Percentiles rank a stretch among this genome's conserved stretches.
phyloP scores from a whole-genome alignment of 2,113 vertebrate genomes.

The Alligator mississippiensis region DNA sequence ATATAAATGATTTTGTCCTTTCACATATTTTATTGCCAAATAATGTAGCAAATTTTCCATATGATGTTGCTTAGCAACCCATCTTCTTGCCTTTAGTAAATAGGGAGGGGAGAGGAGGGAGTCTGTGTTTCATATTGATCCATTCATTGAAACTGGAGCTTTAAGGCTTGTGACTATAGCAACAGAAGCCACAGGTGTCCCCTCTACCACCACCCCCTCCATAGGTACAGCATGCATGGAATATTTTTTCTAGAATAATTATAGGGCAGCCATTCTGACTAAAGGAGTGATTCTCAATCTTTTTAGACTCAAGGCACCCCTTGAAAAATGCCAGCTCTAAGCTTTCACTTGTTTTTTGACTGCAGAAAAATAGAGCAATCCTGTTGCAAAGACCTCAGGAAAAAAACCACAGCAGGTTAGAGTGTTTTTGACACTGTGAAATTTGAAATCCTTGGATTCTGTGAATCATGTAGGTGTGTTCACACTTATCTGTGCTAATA shows the following conservation, averaged over 20 bases:
- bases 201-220: slow-evolving; percentile 24
- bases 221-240: slow-evolving; percentile 50
- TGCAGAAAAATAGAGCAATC: not conserved
- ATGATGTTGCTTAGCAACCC: slow-evolving; percentile 83
- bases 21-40: too few species aligned
- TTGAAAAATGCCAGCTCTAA: too few species aligned
- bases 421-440: too few species aligned
- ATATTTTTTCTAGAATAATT: slow-evolving; percentile 20
- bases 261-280: not conserved
- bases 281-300: not conserved
- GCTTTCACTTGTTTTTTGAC: too few species aligned
- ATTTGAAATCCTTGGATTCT: too few species aligned
- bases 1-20: slow-evolving; percentile 50
- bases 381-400: too few species aligned
- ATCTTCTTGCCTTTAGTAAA: slow-evolving; percentile 75
- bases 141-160: slow-evolving; percentile 73
- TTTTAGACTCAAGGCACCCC: too few species aligned
- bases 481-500: too few species aligned
- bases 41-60: slow-evolving; percentile 52
- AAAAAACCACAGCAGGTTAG: too few species aligned
- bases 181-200: slow-evolving; percentile 54
- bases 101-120: slow-evolving; percentile 54
- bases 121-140: slow-evolving; percentile 73
- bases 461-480: too few species aligned
- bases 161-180: slow-evolving; percentile 71